phyloP scores from a whole-genome alignment of 2,888 invertebrate species.

The Zygogramma bicolorata region DNA sequence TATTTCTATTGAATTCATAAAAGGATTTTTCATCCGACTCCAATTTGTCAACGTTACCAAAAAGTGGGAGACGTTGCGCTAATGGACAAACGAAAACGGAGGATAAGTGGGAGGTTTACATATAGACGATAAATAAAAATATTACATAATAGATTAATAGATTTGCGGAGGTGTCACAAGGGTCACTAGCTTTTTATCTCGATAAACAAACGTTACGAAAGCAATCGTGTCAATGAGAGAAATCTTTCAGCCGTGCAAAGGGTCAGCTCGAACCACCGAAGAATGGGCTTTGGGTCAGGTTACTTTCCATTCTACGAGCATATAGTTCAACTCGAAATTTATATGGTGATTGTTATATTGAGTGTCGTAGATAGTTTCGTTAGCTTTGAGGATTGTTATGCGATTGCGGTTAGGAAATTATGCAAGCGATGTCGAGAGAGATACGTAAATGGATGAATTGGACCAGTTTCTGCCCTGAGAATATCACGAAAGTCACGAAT shows the following conservation, averaged over 20 bases:
- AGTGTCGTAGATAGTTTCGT: background rate
- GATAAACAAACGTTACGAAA: conserved; percentile 7
- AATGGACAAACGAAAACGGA: background rate
- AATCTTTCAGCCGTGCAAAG: background rate
- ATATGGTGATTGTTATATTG: background rate
- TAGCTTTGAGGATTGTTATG: background rate
- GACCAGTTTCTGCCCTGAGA: background rate
- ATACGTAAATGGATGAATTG: background rate
- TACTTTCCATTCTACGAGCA: conserved; percentile 6
- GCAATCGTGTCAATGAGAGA: conserved; percentile 12
- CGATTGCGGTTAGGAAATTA: conserved; percentile 1
- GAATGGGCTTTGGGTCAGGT: conserved; percentile 8
- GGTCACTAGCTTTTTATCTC: conserved; percentile 6
- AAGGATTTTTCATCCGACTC: too few relatives aligned
- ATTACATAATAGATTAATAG: conserved; percentile 19
- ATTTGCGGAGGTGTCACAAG: conserved; percentile 21
- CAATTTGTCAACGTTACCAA: background rate
- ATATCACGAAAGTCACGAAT: background rate
- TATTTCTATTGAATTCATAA: too few relatives aligned
- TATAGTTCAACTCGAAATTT: background rate
- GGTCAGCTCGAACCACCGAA: background rate
- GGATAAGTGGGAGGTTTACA: background rate
- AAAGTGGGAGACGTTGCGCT: background rate
- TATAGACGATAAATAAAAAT: background rate
- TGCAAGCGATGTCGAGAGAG: background rate